These are phyloP conservation scores for Tapirus terrestris DNA, from an alignment of 2,113 vertebrate genomes.

Conservation along the genomic window DNA sequence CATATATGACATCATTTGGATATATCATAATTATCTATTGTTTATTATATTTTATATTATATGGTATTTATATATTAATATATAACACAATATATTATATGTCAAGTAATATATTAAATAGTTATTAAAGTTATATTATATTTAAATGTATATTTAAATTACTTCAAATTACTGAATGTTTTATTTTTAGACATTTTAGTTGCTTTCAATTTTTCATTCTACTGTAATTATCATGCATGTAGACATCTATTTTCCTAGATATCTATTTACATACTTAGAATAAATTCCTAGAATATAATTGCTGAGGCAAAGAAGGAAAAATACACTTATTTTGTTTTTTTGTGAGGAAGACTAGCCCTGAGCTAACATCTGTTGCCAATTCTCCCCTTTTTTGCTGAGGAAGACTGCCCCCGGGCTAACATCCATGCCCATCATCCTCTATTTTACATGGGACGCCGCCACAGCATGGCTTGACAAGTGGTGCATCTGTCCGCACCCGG, in stretches of 20 bases:
- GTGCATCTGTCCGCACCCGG: too few relatives aligned
- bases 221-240: not conserved
- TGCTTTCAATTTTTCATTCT: not conserved
- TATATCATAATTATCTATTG: not conserved
- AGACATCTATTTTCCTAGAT: not conserved
- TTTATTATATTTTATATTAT: not conserved
- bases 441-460: too few relatives aligned
- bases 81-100: too few relatives aligned
- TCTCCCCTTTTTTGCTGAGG: too few relatives aligned
- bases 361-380: too few relatives aligned
- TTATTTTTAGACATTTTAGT: slow-evolving; percentile 41
- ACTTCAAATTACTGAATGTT: not conserved
- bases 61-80: not conserved
- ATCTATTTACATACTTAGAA: not conserved
- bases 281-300: slow-evolving; percentile 5
- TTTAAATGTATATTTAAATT: not conserved
- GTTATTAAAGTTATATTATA: not conserved
- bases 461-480: too few relatives aligned
- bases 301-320: not conserved
- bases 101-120: too few relatives aligned
- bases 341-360: too few relatives aligned
- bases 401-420: too few relatives aligned
- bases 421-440: too few relatives aligned
- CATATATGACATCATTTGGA: not conserved
- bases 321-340: not conserved